These are phyloP conservation scores for Platycheirus rosarum DNA, from an alignment of 2,888 invertebrate species.

Conservation along the genomic window DNA sequence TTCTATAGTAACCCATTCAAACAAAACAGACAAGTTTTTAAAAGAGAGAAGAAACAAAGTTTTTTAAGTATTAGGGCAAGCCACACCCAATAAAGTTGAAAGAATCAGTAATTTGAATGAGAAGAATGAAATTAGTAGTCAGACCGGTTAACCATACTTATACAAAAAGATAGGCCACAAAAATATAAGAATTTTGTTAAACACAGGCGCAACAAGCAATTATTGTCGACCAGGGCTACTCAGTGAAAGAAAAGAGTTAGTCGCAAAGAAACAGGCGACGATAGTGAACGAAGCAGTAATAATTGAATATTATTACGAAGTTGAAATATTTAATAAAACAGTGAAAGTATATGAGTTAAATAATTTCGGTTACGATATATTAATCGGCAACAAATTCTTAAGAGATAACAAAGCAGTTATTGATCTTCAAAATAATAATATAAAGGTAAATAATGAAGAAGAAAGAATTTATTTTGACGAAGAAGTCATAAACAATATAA, in stretches of 20 bases:
- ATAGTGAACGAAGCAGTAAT: slow-evolving; percentile 20
- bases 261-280: slow-evolving; percentile 24
- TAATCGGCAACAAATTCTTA: slow-evolving; percentile 20
- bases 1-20: slow-evolving; percentile 16
- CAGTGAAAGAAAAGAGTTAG: slow-evolving; percentile 24
- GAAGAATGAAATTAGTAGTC: slow-evolving; percentile 10
- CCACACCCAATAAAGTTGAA: slow-evolving; percentile 19
- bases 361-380: slow-evolving; percentile 12
- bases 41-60: background rate
- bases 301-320: slow-evolving; percentile 22
- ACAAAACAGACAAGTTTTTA: slow-evolving; percentile 21
- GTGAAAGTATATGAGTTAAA: slow-evolving; percentile 12
- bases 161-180: slow-evolving; percentile 22
- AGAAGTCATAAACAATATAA: background rate
- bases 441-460: slow-evolving; percentile 27
- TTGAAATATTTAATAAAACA: slow-evolving; percentile 19
- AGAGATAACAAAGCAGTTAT: slow-evolving; percentile 26
- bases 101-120: slow-evolving; percentile 20
- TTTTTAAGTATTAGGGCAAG: no score
- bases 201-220: slow-evolving; percentile 12
- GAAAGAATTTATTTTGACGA: slow-evolving; percentile 25
- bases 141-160: slow-evolving; percentile 21
- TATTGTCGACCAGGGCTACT: slow-evolving; percentile 17
- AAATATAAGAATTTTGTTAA: slow-evolving; percentile 14
- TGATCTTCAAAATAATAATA: slow-evolving; percentile 22